These are phyloP conservation scores for Scaptomyza polygonia DNA, from an alignment of 2,888 invertebrate species.

Conservation along the genomic window DNA sequence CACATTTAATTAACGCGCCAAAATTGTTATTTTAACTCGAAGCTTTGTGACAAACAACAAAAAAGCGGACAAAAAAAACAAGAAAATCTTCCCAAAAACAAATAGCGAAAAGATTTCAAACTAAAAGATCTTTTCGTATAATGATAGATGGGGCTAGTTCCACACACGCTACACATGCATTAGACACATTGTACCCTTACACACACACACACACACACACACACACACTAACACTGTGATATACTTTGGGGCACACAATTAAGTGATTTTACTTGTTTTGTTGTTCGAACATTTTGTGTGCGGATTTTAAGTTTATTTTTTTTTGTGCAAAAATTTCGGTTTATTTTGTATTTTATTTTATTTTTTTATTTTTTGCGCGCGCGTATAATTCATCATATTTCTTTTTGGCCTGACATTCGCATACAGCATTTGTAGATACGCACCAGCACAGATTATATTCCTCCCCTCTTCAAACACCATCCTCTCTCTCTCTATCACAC, in stretches of 20 bases:
- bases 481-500: not conserved
- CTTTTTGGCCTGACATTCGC: constrained; percentile 73
- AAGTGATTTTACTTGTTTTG: constrained; percentile 74
- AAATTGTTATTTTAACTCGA: constrained; percentile 26
- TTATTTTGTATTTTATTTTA: constrained; percentile 8
- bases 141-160: constrained; percentile 54
- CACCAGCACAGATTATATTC: constrained; percentile 52
- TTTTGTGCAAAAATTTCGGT: constrained; percentile 57
- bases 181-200: constrained; percentile 56
- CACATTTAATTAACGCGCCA: constrained; percentile 70
- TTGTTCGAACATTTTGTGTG: constrained; percentile 61
- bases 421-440: constrained; percentile 69
- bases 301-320: constrained; percentile 59
- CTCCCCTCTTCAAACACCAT: not conserved
- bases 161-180: constrained; percentile 67
- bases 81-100: constrained; percentile 13
- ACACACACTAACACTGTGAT: constrained; percentile 22
- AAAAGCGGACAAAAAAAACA: constrained; percentile 16
- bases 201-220: constrained; percentile 38
- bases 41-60: constrained; percentile 52
- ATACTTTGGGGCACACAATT: constrained; percentile 64
- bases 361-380: too few species aligned
- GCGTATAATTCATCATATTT: constrained; percentile 74
- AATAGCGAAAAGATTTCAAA: constrained; percentile 30
- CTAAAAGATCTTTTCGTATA: constrained; percentile 41